Conservation (phyloP, 2,888 invertebrate species). For the Pterostichus madidus region DNA sequence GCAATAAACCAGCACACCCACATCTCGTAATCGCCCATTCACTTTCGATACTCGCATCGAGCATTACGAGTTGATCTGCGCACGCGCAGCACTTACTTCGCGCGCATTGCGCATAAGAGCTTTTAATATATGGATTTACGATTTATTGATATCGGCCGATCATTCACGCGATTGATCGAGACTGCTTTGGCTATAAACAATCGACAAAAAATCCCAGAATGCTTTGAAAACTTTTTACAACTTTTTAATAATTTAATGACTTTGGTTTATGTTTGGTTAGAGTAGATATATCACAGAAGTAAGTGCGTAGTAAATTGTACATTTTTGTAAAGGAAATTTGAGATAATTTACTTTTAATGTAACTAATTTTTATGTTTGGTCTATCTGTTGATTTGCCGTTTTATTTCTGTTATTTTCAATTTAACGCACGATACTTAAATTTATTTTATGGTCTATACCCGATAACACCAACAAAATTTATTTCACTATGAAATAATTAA, state of each 20-base stretch:
- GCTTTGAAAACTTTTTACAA: conserved; percentile 10
- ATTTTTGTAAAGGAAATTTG: conserved; percentile 42
- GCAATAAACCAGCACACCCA: conserved; percentile 57
- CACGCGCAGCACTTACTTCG: background rate
- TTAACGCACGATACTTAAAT: conserved; percentile 50
- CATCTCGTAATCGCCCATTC: conserved; percentile 47
- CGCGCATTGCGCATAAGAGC: background rate
- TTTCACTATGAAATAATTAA: conserved; percentile 39
- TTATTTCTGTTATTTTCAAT: conserved; percentile 42
- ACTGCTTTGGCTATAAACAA: conserved; percentile 14
- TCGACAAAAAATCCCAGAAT: conserved; percentile 32
- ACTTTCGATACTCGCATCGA: conserved; percentile 42
- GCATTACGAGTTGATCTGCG: background rate
- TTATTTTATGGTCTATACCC: conserved; percentile 41
- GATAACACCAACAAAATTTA: conserved; percentile 37
- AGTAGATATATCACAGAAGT: conserved; percentile 49
- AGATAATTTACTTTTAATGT: conserved; percentile 55
- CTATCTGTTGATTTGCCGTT: conserved; percentile 40
- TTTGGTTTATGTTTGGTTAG: conserved; percentile 25
- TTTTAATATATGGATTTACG: conserved; percentile 58
- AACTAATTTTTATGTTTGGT: conserved; percentile 34
- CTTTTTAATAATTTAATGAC: conserved; percentile 54
- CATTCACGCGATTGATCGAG: conserved; percentile 17
- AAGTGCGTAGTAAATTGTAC: conserved; percentile 36
- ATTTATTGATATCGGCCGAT: conserved; percentile 58